These are phyloP conservation scores for Xestia sexstrigata DNA, from an alignment of 2,888 invertebrate genomes.

Conservation along the genomic window DNA sequence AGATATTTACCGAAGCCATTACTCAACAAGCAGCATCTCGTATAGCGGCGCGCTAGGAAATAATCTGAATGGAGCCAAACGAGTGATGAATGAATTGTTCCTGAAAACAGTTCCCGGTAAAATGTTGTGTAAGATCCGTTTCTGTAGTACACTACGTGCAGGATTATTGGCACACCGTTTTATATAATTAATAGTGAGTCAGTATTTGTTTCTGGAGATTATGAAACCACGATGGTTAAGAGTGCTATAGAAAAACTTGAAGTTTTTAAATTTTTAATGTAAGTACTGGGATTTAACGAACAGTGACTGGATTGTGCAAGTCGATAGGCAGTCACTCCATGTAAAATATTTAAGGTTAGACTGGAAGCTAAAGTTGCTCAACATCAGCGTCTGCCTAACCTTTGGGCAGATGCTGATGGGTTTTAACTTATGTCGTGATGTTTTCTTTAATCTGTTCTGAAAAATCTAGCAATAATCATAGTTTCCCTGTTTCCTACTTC, in stretches of 20 bases:
- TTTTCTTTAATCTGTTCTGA: not conserved
- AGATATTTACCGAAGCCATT: slow-evolving; percentile 6
- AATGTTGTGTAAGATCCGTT: slow-evolving; percentile 70
- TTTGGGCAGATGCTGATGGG: not conserved
- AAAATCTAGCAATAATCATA: not conserved
- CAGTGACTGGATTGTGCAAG: not conserved
- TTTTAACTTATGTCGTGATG: not conserved
- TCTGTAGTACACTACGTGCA: slow-evolving; percentile 51
- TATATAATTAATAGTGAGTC: slow-evolving; percentile 43
- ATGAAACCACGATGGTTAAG: not conserved
- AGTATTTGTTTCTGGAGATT: slow-evolving; percentile 17
- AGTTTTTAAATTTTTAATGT: not conserved
- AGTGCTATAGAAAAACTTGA: not conserved
- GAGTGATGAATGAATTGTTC: slow-evolving; percentile 74
- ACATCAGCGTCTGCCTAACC: not conserved
- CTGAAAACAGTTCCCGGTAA: slow-evolving; percentile 69
- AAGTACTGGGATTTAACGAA: not conserved
- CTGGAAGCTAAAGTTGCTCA: not conserved
- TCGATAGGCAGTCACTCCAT: not conserved
- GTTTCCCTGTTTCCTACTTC: not conserved
- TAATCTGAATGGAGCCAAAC: slow-evolving; percentile 67
- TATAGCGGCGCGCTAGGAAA: slow-evolving; percentile 26
- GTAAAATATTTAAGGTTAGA: not conserved
- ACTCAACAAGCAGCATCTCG: slow-evolving; percentile 35
- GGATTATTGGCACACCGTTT: slow-evolving; percentile 42